These are phyloP conservation scores for Pseudomugil gertrudae DNA, from an alignment of 2,797 vertebrate species.

Conservation along the genomic window DNA sequence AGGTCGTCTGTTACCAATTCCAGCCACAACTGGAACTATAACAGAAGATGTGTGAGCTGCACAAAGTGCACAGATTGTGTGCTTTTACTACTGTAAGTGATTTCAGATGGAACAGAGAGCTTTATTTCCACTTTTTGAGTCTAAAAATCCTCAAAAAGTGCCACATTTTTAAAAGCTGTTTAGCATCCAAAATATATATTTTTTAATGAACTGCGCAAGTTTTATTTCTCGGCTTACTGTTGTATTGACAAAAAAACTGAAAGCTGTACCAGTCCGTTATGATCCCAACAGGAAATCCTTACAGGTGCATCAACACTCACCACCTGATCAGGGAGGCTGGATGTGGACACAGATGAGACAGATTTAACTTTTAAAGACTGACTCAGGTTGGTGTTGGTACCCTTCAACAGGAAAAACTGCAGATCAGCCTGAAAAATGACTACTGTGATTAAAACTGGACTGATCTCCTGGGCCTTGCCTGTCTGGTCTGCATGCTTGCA, in stretches of 20 bases:
- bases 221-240: neutral
- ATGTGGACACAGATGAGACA: neutral
- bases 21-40: slow-evolving; percentile 58
- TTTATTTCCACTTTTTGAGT: slow-evolving; percentile 5
- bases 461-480: too few species aligned
- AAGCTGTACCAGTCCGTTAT: neutral
- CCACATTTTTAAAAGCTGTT: neutral
- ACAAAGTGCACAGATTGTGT: slow-evolving; percentile 38
- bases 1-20: slow-evolving; percentile 67
- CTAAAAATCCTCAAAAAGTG: neutral
- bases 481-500: too few species aligned
- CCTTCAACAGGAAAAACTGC: too few species aligned
- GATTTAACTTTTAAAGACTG: neutral
- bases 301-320: too few species aligned
- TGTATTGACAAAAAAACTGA: neutral
- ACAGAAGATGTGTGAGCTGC: slow-evolving; percentile 35
- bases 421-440: too few species aligned
- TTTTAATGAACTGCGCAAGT: neutral
- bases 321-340: neutral
- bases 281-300: too few species aligned
- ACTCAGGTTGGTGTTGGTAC: neutral
- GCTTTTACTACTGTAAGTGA: slow-evolving; percentile 24
- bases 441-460: too few species aligned
- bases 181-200: neutral
- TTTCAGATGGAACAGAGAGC: neutral